Evolutionary conservation across 2,113 vertebrate species (phyloP), one percentile per base, ranked within the genome.

Genomic region (Apistogramma diplotaenia): DNA sequence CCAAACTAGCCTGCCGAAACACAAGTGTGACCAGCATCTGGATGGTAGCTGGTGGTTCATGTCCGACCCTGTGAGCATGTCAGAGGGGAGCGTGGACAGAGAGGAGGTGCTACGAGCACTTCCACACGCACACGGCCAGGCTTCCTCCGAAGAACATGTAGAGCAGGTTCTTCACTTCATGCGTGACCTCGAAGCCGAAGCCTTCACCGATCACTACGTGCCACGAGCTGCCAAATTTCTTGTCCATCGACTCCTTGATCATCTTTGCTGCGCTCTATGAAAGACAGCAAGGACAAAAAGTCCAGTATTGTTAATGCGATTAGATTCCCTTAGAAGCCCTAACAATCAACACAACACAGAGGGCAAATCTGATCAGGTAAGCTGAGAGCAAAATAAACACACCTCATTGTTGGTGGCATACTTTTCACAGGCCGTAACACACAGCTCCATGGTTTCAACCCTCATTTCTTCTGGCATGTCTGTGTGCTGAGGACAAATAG

Each of bases 171-270:
- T 99, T 99, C 92, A 98, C 96, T 91, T 99, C 98, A 0, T 99
- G 97, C 0, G 97, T 98, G 92, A 99, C 96, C 94, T 99, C 98
- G 8, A 99, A 99, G 46, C 97, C 97, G 33, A 99, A 99, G 56
- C 97, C 96, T 84, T 99, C 98, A 1, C 98, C 98, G 3, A 99
- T 99, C 90, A 99, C 98, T 84, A 99, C 97, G 1, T 99, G 98
- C 98, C 98, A 99, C 37, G 98, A 99, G 87, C 97, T 99, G 72
- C 98, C 98, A 35, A 99, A 99, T 89, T 96, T 99, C 96, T 99
- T 99, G 94, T 99, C 98, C 98, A 99, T 99, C 0, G 96, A 97
- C 94, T 99, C 98, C 83, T 99, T 99, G 92, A 99, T 99, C 98
- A 99, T 99, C 94, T 98, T 99, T 18, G 98, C 98, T 3, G 98